Base-by-base conservation (phyloP, 2,797 vertebrate genomes). In the Gymnothorax javanicus region DNA sequence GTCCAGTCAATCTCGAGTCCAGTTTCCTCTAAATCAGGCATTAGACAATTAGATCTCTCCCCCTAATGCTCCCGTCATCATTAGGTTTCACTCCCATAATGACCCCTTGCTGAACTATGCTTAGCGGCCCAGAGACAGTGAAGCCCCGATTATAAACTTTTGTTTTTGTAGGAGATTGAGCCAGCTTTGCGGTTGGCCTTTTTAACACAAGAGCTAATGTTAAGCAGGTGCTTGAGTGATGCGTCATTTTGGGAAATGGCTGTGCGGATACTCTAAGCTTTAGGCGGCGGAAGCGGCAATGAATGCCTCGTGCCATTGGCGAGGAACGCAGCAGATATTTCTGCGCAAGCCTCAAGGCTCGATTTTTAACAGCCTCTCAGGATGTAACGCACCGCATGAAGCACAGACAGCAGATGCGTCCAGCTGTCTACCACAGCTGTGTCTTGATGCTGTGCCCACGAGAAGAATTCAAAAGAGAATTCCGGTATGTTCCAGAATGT, bases 241-340 rank as follows among this genome's bases (percentile, higher is more conserved):
- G 33, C 84, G 60, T 85, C 54, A 54, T 85, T 88, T 87, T 84
- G 82, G 86, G 73, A 64, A 87, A 17, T 15, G 75, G 88, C 50
- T 56, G 11, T 27, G 43, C 23, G 23, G 33, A 43, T 43, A 7
- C 43, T 2, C 57, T 17, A 81, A 75, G n/a, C 58, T 84, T 83
- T 52, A 62, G 50, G 59, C 58, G 83, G 25, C 82, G 86, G 86
- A 82, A 71, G 84, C 13, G 20, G 60, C 5, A 33, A 56, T 82
- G 64, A 52, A 57, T 83, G 79, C 77, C 73, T 81, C 33, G 82
- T 84, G 84, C 25, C 87, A 90, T 89, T 67, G 77, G 62, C 1
- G 75, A 64, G 88, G 86, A 90, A 89, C 86, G 54, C 75, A 83
- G 84, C 89, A 54, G 87, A 87, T 57, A 3, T 33, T 62, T 87